Conservation (phyloP, 2,113 vertebrate species). For the Orycteropus afer region DNA sequence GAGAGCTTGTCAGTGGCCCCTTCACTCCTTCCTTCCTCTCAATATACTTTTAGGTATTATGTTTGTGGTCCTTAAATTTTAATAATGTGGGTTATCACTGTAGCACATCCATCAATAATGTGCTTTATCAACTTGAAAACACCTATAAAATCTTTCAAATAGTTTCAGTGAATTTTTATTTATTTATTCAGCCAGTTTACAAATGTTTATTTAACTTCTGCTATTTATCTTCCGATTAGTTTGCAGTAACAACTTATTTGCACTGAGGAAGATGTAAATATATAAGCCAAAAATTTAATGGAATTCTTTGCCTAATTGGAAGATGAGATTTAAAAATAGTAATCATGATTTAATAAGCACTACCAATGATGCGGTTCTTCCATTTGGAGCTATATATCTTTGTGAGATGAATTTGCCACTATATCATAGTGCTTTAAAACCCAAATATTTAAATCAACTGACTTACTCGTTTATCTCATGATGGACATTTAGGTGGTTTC, state of each 20-base stretch:
- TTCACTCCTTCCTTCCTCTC: not conserved
- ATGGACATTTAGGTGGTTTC: too few relatives aligned
- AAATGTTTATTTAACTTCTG: conserved; percentile 62
- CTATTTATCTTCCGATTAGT: conserved; percentile 68
- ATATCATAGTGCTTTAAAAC: conserved; percentile 21
- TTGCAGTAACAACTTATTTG: conserved; percentile 64
- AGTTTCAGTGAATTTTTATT: conserved; percentile 54
- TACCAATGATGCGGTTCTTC: not conserved
- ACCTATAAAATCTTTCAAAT: conserved; percentile 48
- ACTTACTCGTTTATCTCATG: too few relatives aligned
- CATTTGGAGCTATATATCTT: conserved; percentile 42
- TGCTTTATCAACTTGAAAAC: conserved; percentile 43
- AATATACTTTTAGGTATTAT: not conserved
- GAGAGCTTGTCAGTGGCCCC: not conserved
- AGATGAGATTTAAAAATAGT: conserved; percentile 54
- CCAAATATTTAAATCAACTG: not conserved
- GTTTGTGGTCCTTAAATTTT: conserved; percentile 35
- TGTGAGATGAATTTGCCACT: conserved; percentile 50
- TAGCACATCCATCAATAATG: too few relatives aligned
- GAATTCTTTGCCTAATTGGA: conserved; percentile 67
- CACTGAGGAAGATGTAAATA: conserved; percentile 46
- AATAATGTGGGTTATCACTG: not conserved
- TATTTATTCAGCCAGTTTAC: conserved; percentile 53
- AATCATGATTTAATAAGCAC: conserved; percentile 59
- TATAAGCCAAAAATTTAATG: conserved; percentile 63